A percentile compares a stretch with the other conserved stretches of the same genome.
phyloP scores from a whole-genome alignment of 2,113 vertebrate genomes.

The Hoplias malabaricus region DNA sequence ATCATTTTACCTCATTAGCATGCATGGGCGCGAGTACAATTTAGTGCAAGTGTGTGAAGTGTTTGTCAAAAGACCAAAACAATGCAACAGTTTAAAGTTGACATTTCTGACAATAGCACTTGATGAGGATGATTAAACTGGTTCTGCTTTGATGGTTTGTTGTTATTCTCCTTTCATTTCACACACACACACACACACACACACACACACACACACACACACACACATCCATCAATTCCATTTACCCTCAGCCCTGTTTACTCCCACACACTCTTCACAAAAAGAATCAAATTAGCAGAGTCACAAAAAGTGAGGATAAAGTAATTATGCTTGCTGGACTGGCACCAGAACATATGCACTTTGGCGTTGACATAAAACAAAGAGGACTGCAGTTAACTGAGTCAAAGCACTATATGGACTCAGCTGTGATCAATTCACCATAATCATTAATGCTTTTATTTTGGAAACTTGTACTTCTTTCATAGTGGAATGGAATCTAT shows the following conservation, averaged over 20 bases:
- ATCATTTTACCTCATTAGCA: conserved; percentile 54
- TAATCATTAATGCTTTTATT: neutral
- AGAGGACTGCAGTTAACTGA: neutral
- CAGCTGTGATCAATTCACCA: neutral
- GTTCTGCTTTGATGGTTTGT: conserved; percentile 7
- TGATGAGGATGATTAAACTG: conserved; percentile 40
- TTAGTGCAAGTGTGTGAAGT: neutral
- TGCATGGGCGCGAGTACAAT: conserved; percentile 6
- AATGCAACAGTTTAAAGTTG: neutral
- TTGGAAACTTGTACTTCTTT: neutral
- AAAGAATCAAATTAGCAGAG: neutral
- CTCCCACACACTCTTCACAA: neutral
- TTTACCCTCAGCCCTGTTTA: neutral
- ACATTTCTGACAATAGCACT: conserved; percentile 16
- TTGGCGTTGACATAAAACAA: neutral
- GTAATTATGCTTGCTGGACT: conserved; percentile 21
- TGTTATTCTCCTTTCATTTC: neutral
- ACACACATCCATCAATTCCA: neutral
- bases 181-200: neutral
- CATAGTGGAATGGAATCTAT: neutral
- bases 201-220: neutral
- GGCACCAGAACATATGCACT: conserved; percentile 12
- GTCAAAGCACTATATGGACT: neutral
- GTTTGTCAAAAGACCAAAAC: conserved; percentile 5
- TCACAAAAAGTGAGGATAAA: conserved; percentile 29